A percentile compares a stretch with the other conserved stretches of the same genome.
phyloP scores from a whole-genome alignment of 2,888 invertebrate genomes.

The Drosophila suboccidentalis region DNA sequence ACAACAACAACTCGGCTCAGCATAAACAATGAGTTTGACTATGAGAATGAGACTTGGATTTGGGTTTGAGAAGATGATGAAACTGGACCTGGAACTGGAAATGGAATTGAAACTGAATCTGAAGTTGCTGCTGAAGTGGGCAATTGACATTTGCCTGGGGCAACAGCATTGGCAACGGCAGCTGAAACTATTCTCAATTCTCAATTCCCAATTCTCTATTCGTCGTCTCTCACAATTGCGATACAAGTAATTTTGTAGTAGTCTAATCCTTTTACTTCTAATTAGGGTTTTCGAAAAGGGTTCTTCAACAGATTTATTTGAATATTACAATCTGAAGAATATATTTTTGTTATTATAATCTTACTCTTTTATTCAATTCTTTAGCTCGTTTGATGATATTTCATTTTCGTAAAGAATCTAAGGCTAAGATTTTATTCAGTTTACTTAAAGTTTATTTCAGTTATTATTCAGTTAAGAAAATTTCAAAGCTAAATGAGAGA shows the following conservation, averaged over 20 bases:
- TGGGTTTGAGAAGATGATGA: neutral
- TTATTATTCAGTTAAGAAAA: no score
- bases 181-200: conserved; percentile 27
- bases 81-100: neutral
- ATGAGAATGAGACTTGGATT: conserved; percentile 11
- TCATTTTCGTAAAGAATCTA: neutral
- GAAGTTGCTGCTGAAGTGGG: conserved; percentile 42
- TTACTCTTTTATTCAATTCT: neutral
- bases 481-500: no score
- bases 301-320: neutral
- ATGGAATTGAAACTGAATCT: neutral
- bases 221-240: neutral
- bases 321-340: neutral
- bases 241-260: conserved; percentile 15
- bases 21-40: conserved; percentile 45
- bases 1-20: conserved; percentile 27
- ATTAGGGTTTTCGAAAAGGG: conserved; percentile 24
- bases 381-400: neutral
- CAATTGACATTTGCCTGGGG: conserved; percentile 47
- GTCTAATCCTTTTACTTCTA: conserved; percentile 44
- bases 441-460: no score
- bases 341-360: neutral
- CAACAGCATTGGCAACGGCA: conserved; percentile 25
- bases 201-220: conserved; percentile 5
- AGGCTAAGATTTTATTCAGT: no score